These are phyloP conservation scores for Pantelozetes paolii DNA, from an alignment of 2,888 invertebrate species.

Conservation along the genomic window DNA sequence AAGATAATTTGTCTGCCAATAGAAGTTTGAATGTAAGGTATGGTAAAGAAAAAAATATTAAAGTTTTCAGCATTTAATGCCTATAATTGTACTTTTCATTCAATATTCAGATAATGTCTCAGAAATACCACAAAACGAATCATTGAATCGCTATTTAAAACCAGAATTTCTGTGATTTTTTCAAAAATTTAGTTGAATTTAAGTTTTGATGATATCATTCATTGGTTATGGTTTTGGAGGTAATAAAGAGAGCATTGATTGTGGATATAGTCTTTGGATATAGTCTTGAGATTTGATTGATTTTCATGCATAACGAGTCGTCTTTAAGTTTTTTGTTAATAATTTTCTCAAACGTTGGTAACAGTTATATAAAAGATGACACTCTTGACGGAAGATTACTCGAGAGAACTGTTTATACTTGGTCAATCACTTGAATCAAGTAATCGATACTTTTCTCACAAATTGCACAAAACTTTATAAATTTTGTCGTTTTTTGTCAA, in stretches of 20 bases:
- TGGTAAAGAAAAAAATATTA: no score
- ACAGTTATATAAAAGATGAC: slow-evolving; percentile 20
- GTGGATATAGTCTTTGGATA: background rate
- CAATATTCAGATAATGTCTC: no score
- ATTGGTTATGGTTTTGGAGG: background rate
- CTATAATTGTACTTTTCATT: no score
- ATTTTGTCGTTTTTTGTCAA: background rate
- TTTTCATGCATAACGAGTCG: slow-evolving; percentile 6
- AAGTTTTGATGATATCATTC: background rate
- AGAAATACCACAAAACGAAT: background rate
- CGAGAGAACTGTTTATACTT: slow-evolving; percentile 9
- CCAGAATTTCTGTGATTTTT: background rate
- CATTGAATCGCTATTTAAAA: background rate
- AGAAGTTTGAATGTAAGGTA: background rate
- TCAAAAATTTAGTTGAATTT: background rate
- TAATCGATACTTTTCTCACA: slow-evolving; percentile 27
- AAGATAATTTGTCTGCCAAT: slow-evolving; percentile 2
- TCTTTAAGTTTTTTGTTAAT: background rate
- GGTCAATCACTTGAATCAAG: background rate
- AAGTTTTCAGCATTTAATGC: no score
- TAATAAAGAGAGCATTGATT: background rate
- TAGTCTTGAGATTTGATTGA: background rate
- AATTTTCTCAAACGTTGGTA: background rate
- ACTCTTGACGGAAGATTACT: slow-evolving; percentile 33
- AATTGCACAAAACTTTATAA: background rate